Base-by-base conservation (phyloP, 2,888 invertebrate species). In the Drepanosiphum platanoidis region DNA sequence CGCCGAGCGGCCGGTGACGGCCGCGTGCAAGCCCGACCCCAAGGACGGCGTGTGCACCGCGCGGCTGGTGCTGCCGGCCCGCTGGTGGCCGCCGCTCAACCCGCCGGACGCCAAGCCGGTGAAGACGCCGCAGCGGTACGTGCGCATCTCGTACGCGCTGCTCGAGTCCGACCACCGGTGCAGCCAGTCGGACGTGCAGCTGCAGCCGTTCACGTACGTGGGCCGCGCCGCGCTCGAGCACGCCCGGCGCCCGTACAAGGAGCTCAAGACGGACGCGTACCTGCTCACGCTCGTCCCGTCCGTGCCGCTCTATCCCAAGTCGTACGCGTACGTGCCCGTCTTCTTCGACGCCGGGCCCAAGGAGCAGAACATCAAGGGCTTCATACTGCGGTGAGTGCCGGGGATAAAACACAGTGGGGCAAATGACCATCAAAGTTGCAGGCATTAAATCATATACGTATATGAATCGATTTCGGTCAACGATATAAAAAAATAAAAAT, bases 41-140 rank as follows among this genome's bases (percentile, higher is more conserved):
- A 95, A 96, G 89, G 96, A 97, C 89, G 96, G 97, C 0, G 97
- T 97, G 0, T 98, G 97, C 89, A 92, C 98, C 82, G 96, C 96
- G 0, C 95, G 96, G 89, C 91, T 96, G 86, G 94, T 95, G 1
- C 93, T 98, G 61, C 98, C 97, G 0, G 94, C 96, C 15, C 93
- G 94, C 82, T 98, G 97, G 97, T 98, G 97, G 97, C 93, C 94
- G 32, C 93, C 95, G 0, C 89, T 94, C 86, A 91, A 92, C 1
- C 93, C 93, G 0, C 87, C 88, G 64, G 87, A 87, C 86, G 87
- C 88, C 89, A 91, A 89, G 88, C 90, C 88, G 87, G 90, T 89
- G 88, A 92, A 92, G 89, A 92, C 93, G 75, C 94, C 95, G 30
- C 95, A 95, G 77, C 92, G 94, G 79, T 92, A 94, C 87, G 94